Base-by-base conservation (phyloP, 2,113 vertebrate genomes). In the Eretmochelys imbricata region DNA sequence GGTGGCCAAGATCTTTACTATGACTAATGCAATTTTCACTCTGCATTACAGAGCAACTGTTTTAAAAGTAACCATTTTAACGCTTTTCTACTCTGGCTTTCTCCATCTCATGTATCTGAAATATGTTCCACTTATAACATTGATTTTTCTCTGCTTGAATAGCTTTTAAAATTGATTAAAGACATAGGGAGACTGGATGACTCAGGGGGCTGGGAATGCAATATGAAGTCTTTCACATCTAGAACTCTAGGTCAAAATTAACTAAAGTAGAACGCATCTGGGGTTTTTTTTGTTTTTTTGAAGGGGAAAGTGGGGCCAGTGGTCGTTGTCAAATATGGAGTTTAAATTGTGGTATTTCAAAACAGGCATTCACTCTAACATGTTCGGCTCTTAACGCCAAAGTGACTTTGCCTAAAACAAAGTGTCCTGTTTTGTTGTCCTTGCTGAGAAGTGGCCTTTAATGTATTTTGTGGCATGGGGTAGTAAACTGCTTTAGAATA, bases 401-500 rank as follows among this genome's bases (percentile, higher is more conserved):
- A 35, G 1, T 3, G 5, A 22, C 24, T 51, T 76, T 85, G 48
- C 10, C 82, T 1, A 13, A 27, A 80, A 65, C 59, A 20, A 50
- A 48, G 46, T 46, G 20, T 3, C 38, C 38, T 4, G 20, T n/a
- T 80, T 50, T 2, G 0, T 14, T 9, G 25, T 13, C 80, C 83
- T 27, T 4, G 0, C 3, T 5, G 38, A 75, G 12, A 16, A 10
- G 53, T 0, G 5, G 51, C 46, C 55, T 86, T 24, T 35, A 17
- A 76, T 42, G 11, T 10, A 2, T 46, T 49, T 50, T 42, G 16
- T 11, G 4, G 8, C 31, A 25, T 31, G 1, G 14, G 50, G 51
- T 0, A 53, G 54, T 10, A 5, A 35, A 6, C 2, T 4, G 5
- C 11, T n/a, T 11, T 1, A 5, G 46, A 31, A 46, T 1, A 22